Evolutionary conservation across 2,888 invertebrate genomes (phyloP).

Genomic region (Lepas anatifera): DNA sequence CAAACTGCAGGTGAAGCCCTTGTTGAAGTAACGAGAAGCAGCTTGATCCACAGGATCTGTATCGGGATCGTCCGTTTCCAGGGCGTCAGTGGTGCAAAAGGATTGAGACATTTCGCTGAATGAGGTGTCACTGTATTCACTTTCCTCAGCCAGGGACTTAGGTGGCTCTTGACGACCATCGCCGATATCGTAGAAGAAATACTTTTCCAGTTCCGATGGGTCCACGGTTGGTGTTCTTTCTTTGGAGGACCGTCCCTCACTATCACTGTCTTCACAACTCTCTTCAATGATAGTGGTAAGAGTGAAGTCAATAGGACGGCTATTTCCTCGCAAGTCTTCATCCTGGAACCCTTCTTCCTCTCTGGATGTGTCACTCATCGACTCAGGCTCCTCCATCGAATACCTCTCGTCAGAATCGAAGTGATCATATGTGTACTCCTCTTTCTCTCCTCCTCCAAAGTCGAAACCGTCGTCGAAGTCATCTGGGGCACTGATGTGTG

Average conservation of each 20-base stretch:
- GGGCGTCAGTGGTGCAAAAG: conserved; percentile 64
- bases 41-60: background rate
- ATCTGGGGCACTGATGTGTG: too few species aligned
- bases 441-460: background rate
- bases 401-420: conserved; percentile 24
- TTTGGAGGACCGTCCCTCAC: conserved; percentile 26
- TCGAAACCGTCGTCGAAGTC: conserved; percentile 12
- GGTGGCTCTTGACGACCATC: conserved; percentile 23
- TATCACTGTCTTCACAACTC: conserved; percentile 75
- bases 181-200: conserved; percentile 75
- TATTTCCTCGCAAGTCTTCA: conserved; percentile 59
- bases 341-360: conserved; percentile 51
- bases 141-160: conserved; percentile 30
- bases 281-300: conserved; percentile 87
- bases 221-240: conserved; percentile 25
- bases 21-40: conserved; percentile 42
- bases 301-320: conserved; percentile 73
- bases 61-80: conserved; percentile 38
- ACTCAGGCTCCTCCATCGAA: conserved; percentile 25
- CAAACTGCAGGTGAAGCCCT: conserved; percentile 26
- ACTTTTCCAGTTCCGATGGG: conserved; percentile 76
- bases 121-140: conserved; percentile 32
- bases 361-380: conserved; percentile 33
- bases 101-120: conserved; percentile 57
- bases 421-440: conserved; percentile 18